These are phyloP conservation scores for Agrypnia vestita DNA, from an alignment of 1,140 invertebrate genomes.

Conservation along the genomic window DNA sequence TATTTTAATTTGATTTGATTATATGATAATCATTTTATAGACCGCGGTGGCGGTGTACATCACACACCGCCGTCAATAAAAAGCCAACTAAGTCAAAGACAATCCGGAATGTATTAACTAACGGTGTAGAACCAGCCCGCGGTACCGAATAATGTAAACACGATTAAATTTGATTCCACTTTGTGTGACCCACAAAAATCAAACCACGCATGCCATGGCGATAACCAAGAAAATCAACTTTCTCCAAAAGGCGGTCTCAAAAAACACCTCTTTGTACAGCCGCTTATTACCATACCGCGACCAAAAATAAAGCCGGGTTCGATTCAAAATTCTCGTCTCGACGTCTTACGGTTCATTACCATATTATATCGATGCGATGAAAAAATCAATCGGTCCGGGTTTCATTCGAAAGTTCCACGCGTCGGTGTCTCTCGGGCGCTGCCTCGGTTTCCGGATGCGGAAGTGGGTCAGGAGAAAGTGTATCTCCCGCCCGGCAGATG, in stretches of 20 bases:
- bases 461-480: slow-evolving; percentile 33
- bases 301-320: not conserved
- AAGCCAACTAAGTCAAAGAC: not conserved
- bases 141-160: slow-evolving; percentile 21
- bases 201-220: slow-evolving; percentile 8
- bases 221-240: slow-evolving; percentile 31
- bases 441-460: slow-evolving; percentile 17
- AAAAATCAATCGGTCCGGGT: slow-evolving; percentile 26
- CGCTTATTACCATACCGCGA: slow-evolving; percentile 28
- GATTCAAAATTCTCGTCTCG: not conserved
- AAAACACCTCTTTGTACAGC: slow-evolving; percentile 4
- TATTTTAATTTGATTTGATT: no score
- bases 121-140: slow-evolving; percentile 3
- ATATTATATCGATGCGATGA: slow-evolving; percentile 8
- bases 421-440: not conserved
- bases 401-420: slow-evolving; percentile 15
- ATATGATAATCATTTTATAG: no score
- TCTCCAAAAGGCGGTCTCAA: slow-evolving; percentile 23
- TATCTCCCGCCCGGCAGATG: slow-evolving; percentile 32
- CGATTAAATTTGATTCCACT: slow-evolving; percentile 4
- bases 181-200: slow-evolving; percentile 23
- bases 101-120: slow-evolving; percentile 17
- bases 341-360: not conserved
- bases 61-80: not conserved
- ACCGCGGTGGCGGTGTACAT: not conserved